Conservation (phyloP, 2,113 vertebrate species). For the Diglossa brunneiventris region DNA sequence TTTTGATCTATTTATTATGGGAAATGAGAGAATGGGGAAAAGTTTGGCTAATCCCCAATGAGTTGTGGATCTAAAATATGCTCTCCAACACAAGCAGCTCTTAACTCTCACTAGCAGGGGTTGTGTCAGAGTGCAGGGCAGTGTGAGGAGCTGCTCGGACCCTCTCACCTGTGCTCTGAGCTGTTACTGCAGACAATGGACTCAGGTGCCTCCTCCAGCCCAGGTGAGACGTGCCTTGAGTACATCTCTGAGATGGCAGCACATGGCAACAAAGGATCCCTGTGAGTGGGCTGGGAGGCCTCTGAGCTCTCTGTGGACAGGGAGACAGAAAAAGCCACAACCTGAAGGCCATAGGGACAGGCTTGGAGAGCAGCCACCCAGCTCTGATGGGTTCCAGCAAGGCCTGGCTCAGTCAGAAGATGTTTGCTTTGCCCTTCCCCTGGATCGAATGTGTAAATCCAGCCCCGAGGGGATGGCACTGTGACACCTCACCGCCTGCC, state of each 20-base stretch:
- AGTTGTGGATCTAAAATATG: not conserved
- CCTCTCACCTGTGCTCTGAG: not conserved
- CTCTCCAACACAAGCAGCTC: not conserved
- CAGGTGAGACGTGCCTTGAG: not conserved
- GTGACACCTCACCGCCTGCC: not conserved
- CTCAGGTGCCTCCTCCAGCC: not conserved
- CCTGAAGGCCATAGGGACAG: not conserved
- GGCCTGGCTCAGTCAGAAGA: not conserved
- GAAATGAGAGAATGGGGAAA: not conserved
- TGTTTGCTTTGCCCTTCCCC: not conserved
- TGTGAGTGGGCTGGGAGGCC: not conserved
- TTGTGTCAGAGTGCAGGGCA: fast-evolving
- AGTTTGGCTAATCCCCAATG: not conserved
- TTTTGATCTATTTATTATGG: not conserved
- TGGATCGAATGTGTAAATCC: not conserved
- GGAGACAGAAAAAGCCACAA: not conserved
- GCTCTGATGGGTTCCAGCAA: not conserved
- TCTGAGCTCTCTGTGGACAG: not conserved
- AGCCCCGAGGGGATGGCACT: not conserved
- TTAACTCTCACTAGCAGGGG: not conserved
- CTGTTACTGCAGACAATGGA: fast-evolving
- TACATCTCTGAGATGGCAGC: not conserved
- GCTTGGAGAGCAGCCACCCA: not conserved
- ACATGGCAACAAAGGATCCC: not conserved
- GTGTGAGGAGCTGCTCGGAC: not conserved